phyloP scores from a whole-genome alignment of 2,888 invertebrate genomes.

The Barypeithes pellucidus region DNA sequence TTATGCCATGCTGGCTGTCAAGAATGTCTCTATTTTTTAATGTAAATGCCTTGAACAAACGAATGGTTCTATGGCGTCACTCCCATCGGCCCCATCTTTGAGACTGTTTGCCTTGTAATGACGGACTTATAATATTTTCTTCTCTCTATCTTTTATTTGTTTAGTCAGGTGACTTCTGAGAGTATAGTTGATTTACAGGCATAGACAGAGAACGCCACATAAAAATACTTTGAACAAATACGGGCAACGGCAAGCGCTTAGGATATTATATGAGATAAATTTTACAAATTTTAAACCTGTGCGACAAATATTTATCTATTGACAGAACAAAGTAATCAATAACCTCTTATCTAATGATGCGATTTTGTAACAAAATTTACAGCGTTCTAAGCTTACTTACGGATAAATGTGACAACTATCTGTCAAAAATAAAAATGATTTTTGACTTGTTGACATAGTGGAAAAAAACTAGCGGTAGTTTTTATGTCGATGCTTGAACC shows the following conservation, averaged over 20 bases:
- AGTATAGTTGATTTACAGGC: slow-evolving; percentile 40
- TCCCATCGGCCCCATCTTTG: slow-evolving; percentile 7
- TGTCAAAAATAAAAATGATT: too few species aligned
- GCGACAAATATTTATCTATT: too few species aligned
- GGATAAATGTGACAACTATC: too few species aligned
- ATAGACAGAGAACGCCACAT: slow-evolving; percentile 6
- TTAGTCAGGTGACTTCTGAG: slow-evolving; percentile 41
- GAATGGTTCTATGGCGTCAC: not conserved
- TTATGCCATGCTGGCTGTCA: too few species aligned
- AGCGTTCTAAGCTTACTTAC: too few species aligned
- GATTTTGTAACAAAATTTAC: too few species aligned
- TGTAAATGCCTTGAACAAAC: not conserved
- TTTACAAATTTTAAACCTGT: not conserved
- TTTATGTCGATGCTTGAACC: too few species aligned
- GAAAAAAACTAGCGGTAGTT: too few species aligned
- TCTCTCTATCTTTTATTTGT: slow-evolving; percentile 34
- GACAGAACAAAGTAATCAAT: too few species aligned
- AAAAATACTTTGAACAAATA: slow-evolving; percentile 4
- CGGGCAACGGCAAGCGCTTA: not conserved
- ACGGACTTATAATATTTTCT: slow-evolving; percentile 38
- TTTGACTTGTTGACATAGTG: too few species aligned
- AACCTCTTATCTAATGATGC: too few species aligned
- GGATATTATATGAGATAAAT: not conserved
- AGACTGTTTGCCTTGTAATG: slow-evolving; percentile 38
- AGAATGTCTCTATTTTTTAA: not conserved